These are phyloP conservation scores for Galemys pyrenaicus DNA, from an alignment of 2,113 vertebrate genomes.

Conservation along the genomic window DNA sequence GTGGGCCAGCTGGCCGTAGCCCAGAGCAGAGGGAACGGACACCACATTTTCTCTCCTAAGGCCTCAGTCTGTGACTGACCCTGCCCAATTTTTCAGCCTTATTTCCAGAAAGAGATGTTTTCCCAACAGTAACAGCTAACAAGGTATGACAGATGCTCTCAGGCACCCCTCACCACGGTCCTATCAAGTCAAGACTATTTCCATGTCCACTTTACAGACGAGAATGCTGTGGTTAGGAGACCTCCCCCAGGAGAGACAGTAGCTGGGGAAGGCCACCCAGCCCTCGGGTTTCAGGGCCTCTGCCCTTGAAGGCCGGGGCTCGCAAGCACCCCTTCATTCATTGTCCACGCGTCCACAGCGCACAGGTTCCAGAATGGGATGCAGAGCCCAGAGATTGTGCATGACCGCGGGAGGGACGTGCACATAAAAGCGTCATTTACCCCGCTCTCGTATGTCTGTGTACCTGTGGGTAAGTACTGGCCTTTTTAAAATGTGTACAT, in stretches of 20 bases:
- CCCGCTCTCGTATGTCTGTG: background rate
- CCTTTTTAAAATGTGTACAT: background rate
- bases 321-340: accelerated
- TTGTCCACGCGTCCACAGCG: accelerated
- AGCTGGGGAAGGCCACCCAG: background rate
- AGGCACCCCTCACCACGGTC: too few species aligned
- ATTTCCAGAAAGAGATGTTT: background rate
- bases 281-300: background rate
- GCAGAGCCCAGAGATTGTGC: background rate
- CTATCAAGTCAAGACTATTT: background rate
- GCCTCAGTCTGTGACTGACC: background rate
- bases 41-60: background rate
- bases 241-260: background rate
- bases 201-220: background rate
- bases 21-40: background rate
- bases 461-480: background rate
- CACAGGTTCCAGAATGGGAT: background rate
- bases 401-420: background rate
- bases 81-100: background rate
- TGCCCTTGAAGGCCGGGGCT: background rate
- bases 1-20: too few species aligned
- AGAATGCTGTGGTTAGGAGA: background rate
- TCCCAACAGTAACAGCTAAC: background rate
- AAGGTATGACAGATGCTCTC: too few species aligned
- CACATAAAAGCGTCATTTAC: too few species aligned